phyloP scores from a whole-genome alignment of 2,888 invertebrate species.

The Troilus luridus region DNA sequence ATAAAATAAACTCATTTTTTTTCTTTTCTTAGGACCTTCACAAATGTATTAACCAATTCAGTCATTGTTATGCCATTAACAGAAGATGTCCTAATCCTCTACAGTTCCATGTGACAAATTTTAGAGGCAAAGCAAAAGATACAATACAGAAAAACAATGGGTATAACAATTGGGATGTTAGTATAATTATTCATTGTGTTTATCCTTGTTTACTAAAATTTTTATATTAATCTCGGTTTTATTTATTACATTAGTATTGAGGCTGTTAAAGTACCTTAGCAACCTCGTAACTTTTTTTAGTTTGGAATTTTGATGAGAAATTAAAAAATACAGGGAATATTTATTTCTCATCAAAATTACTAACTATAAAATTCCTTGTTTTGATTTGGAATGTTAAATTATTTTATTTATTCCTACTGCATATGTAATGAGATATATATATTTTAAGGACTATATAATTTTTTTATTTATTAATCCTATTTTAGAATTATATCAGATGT shows the following conservation, averaged over 20 bases:
- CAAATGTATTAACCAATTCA: constrained; percentile 91
- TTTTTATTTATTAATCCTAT: too few relatives aligned
- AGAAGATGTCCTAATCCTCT: constrained; percentile 84
- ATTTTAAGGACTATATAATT: too few relatives aligned
- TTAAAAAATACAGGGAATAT: too few relatives aligned
- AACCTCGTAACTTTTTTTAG: too few relatives aligned
- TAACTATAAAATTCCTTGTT: too few relatives aligned
- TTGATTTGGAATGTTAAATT: too few relatives aligned
- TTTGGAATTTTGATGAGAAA: too few relatives aligned
- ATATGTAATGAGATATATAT: too few relatives aligned
- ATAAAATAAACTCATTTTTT: neutral
- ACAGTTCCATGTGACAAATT: constrained; percentile 86
- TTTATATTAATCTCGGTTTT: neutral
- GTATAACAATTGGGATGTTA: constrained; percentile 93
- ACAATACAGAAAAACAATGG: constrained; percentile 88
- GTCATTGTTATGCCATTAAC: constrained; percentile 92
- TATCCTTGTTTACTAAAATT: neutral
- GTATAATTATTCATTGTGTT: constrained; percentile 67
- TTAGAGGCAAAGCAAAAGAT: constrained; percentile 80
- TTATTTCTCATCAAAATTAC: too few relatives aligned
- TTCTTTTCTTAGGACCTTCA: constrained; percentile 78
- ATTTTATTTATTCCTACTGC: too few relatives aligned
- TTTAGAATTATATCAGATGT: too few relatives aligned
- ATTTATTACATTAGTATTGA: neutral
- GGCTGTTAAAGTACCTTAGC: too few relatives aligned